A percentile compares a stretch with the other conserved stretches of the same genome.
Evolutionary conservation across 2,888 invertebrate genomes (phyloP).

Genomic region (Serripes groenlandicus): DNA sequence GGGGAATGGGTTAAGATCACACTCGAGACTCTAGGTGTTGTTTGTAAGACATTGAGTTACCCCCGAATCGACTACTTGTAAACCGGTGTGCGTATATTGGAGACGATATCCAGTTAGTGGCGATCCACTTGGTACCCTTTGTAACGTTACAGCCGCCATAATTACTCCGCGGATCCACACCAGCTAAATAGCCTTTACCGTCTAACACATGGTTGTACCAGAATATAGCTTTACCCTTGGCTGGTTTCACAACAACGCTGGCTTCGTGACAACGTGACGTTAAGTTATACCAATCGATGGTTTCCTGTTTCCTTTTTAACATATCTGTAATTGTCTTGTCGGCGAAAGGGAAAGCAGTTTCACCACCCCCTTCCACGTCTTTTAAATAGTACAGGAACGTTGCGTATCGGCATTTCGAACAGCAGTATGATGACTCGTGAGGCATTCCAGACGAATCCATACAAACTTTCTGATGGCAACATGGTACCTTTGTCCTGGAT

Average conservation of each 20-base stretch:
- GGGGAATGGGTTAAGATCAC: too few relatives aligned
- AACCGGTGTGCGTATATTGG: slow-evolving; percentile 49
- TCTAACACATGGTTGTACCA: slow-evolving; percentile 80
- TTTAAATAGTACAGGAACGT: slow-evolving; percentile 78
- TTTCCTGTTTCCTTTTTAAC: background rate
- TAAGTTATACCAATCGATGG: slow-evolving; percentile 49
- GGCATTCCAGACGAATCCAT: background rate
- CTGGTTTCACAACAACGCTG: slow-evolving; percentile 66
- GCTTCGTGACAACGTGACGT: slow-evolving; percentile 66
- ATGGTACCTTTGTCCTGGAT: slow-evolving; percentile 20
- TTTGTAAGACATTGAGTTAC: background rate
- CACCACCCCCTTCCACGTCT: slow-evolving; percentile 78
- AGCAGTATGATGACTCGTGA: slow-evolving; percentile 32
- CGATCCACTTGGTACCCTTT: slow-evolving; percentile 79
- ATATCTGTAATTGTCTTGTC: slow-evolving; percentile 24
- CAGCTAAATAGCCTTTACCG: slow-evolving; percentile 72
- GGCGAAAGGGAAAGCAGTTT: slow-evolving; percentile 77
- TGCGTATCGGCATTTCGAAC: slow-evolving; percentile 59
- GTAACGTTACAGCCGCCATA: slow-evolving; percentile 80
- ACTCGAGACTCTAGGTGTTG: too few relatives aligned
- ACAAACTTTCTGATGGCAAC: slow-evolving; percentile 62
- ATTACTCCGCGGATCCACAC: slow-evolving; percentile 64
- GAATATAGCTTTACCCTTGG: slow-evolving; percentile 76
- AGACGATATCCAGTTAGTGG: slow-evolving; percentile 78
- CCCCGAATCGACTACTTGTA: slow-evolving; percentile 8